Evolutionary conservation across 2,113 vertebrate genomes (phyloP).

Genomic region (Climacteris rufus): DNA sequence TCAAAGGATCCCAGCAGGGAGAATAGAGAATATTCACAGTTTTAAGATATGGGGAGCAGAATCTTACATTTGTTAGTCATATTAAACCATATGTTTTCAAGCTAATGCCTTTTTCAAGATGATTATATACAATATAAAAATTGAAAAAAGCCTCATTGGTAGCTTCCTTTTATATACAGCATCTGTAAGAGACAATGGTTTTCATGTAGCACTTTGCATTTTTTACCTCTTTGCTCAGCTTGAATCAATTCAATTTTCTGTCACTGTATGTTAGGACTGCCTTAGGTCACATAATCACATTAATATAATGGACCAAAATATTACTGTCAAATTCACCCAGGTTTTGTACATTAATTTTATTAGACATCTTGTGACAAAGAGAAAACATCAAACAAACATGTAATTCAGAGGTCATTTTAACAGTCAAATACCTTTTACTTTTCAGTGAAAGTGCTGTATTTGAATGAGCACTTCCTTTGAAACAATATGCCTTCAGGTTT

Average conservation of each 20-base stretch:
- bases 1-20: neutral
- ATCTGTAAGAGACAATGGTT: neutral
- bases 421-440: neutral
- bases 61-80: neutral
- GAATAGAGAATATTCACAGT: neutral
- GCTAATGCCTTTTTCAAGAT: neutral
- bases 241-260: neutral
- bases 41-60: neutral
- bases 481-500: neutral
- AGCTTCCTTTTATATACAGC: neutral
- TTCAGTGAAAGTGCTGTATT: neutral
- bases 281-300: neutral
- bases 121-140: neutral
- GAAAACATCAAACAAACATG: neutral
- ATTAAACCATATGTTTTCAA: neutral
- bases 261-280: neutral
- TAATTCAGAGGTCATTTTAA: neutral
- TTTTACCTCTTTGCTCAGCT: neutral
- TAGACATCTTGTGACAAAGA: neutral
- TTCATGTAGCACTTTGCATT: neutral
- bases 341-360: constrained; percentile 21
- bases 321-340: neutral
- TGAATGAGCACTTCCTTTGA: neutral
- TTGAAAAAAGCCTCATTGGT: neutral
- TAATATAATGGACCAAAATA: neutral